Conservation (phyloP, 2,888 invertebrate genomes). For the Eupeodes luniger region DNA sequence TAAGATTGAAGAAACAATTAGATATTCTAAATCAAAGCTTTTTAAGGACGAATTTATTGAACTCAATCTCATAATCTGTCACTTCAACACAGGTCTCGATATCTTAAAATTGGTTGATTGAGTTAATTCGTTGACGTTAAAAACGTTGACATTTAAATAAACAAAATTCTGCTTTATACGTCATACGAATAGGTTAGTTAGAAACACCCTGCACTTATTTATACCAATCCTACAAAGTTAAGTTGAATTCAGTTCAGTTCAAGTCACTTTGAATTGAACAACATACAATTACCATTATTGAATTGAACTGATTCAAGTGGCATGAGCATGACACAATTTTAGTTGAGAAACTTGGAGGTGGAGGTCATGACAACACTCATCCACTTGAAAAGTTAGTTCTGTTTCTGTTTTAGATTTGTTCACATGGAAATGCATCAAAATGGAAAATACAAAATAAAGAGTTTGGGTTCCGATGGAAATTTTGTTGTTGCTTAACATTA, state of each 20-base stretch:
- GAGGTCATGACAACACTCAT: constrained; percentile 18
- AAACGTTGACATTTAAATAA: no score
- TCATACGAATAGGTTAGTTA: no score
- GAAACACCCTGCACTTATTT: background rate
- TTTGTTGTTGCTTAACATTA: background rate
- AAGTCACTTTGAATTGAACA: background rate
- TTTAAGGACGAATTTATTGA: no score
- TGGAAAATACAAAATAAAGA: background rate
- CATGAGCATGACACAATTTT: background rate
- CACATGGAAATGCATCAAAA: constrained; percentile 21
- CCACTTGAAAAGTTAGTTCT: constrained; percentile 17
- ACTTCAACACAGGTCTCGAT: no score
- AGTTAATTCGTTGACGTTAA: no score
- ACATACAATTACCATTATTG: constrained; percentile 3
- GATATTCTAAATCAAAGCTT: no score
- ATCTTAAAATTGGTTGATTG: no score
- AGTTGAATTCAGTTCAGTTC: background rate
- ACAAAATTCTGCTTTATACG: no score
- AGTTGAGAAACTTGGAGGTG: background rate
- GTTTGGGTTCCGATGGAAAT: background rate
- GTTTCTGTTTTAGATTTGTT: constrained; percentile 2
- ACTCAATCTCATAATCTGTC: no score
- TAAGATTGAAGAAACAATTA: no score
- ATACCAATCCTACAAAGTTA: background rate
- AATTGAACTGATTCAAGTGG: constrained; percentile 3